phyloP scores from a whole-genome alignment of 1,140 invertebrate species.

The Cydia pomonella region DNA sequence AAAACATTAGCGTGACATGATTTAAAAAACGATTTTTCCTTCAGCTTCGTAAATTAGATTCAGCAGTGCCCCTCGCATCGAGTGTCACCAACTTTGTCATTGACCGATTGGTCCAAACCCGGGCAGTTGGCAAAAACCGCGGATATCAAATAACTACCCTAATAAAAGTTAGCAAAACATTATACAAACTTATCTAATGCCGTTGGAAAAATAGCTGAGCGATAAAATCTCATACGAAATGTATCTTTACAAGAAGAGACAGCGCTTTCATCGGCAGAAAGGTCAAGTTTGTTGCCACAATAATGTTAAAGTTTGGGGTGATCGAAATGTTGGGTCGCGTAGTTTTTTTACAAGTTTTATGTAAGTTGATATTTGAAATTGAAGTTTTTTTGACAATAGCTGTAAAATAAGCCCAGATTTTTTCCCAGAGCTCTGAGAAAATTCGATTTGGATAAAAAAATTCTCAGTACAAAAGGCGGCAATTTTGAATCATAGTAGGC shows the following conservation, averaged over 20 bases:
- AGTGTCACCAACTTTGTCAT: background rate
- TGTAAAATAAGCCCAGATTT: background rate
- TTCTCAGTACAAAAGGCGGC: too few species aligned
- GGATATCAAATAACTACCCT: background rate
- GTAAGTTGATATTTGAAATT: background rate
- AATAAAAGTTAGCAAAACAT: constrained; percentile 7
- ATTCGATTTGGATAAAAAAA: too few species aligned
- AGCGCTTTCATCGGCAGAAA: background rate
- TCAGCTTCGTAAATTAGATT: background rate
- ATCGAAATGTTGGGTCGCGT: background rate
- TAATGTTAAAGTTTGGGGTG: background rate
- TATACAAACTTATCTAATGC: background rate
- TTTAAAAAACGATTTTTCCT: background rate
- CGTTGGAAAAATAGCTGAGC: background rate
- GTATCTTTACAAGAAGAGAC: background rate
- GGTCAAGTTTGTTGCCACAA: background rate
- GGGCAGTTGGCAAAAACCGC: background rate
- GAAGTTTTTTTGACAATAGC: background rate
- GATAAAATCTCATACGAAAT: background rate
- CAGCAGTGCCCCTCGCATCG: background rate
- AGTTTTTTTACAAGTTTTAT: background rate
- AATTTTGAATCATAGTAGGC: too few species aligned
- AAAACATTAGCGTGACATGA: background rate
- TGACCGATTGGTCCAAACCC: background rate
- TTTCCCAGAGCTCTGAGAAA: too few species aligned